Conservation (phyloP, 2,113 vertebrate species). For the Carassius carassius region DNA sequence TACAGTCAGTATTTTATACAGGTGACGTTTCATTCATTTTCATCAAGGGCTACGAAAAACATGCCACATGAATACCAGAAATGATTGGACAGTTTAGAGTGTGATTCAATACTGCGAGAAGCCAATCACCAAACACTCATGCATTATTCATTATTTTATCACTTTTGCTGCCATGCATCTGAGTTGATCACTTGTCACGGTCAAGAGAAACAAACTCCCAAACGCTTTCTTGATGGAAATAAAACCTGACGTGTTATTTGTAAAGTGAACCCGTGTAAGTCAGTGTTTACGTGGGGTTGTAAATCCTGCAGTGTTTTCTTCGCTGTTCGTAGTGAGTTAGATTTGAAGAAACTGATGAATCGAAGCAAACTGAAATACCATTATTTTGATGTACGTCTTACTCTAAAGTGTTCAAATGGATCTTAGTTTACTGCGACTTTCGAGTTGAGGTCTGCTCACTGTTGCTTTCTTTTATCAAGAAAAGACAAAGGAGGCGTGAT, state of each 20-base stretch:
- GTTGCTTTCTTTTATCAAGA: background rate
- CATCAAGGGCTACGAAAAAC: slow-evolving; percentile 55
- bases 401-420: background rate
- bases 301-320: background rate
- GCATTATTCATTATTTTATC: background rate
- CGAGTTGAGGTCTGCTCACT: background rate
- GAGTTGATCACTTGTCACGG: background rate
- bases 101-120: background rate
- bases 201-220: background rate
- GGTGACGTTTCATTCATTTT: slow-evolving; percentile 46
- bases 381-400: background rate
- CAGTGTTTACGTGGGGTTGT: slow-evolving; percentile 29
- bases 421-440: background rate
- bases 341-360: background rate
- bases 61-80: background rate
- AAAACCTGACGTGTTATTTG: slow-evolving; percentile 28
- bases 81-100: background rate
- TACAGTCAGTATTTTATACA: slow-evolving; percentile 40
- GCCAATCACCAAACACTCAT: background rate
- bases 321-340: background rate
- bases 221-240: background rate
- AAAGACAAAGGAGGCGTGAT: background rate
- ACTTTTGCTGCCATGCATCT: background rate
- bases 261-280: background rate
- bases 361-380: background rate